Conservation (phyloP, 1,140 invertebrate genomes). For the Carposina sasakii region DNA sequence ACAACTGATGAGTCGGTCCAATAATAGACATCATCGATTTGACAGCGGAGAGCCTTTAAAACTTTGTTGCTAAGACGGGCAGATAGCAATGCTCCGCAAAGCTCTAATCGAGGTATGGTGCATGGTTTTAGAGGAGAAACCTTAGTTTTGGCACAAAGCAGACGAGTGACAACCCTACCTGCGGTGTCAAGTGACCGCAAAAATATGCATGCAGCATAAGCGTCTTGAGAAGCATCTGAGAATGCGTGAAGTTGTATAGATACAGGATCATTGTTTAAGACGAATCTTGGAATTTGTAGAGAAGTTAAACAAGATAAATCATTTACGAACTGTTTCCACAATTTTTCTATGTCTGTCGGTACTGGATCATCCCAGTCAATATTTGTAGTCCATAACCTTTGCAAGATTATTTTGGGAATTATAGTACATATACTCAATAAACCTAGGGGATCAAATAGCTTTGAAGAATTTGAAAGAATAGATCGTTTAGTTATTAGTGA, state of each 20-base stretch:
- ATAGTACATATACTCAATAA: constrained; percentile 25
- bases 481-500: constrained; percentile 8
- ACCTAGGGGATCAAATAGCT: constrained; percentile 34
- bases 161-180: constrained; percentile 2
- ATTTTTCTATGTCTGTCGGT: constrained; percentile 6
- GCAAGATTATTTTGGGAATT: constrained; percentile 23
- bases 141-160: constrained; percentile 37
- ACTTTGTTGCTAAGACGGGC: too few species aligned
- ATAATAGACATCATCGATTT: too few species aligned
- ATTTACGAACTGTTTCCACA: not conserved
- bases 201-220: constrained; percentile 20
- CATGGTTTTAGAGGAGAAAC: too few species aligned
- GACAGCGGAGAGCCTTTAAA: too few species aligned
- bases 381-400: constrained; percentile 26
- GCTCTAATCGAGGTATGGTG: too few species aligned
- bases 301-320: not conserved
- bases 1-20: too few species aligned
- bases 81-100: too few species aligned
- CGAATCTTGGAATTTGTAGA: not conserved
- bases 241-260: not conserved
- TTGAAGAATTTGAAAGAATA: constrained; percentile 17
- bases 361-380: constrained; percentile 31
- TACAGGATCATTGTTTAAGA: not conserved
- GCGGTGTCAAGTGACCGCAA: constrained; percentile 10
- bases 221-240: constrained; percentile 6